A percentile compares a stretch with the other conserved stretches of the same genome.
Conservation (phyloP, 92 coral and sea anemone species). For the Porites lobata region DNA sequence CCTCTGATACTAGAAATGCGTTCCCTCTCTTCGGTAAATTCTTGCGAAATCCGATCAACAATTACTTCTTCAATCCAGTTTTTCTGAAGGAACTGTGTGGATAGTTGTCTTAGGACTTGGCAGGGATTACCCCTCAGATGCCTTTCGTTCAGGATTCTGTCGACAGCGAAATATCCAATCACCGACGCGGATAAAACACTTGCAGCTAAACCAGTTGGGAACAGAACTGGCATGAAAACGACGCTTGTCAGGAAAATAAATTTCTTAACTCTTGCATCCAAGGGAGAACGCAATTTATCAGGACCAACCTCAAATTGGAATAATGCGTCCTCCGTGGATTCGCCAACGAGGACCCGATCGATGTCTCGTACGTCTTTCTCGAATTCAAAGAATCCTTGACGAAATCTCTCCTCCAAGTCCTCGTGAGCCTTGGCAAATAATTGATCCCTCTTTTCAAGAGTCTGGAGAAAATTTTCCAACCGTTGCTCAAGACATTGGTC, state of each 20-base stretch:
- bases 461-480: not conserved
- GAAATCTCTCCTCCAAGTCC: conserved; percentile 7
- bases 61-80: not conserved
- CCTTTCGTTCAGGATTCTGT: not conserved
- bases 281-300: not conserved
- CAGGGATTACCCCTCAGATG: not conserved
- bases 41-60: not conserved
- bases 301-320: not conserved
- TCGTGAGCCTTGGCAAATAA: not conserved
- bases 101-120: not conserved
- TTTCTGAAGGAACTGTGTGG: conserved; percentile 2
- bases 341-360: conserved; percentile 19
- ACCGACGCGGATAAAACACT: conserved; percentile 33
- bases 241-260: not conserved
- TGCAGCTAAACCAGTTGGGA: conserved; percentile 31
- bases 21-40: conserved; percentile 18
- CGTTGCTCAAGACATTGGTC: conserved; percentile 8
- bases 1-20: conserved; percentile 20
- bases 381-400: conserved; percentile 18
- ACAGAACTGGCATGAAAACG: conserved; percentile 9
- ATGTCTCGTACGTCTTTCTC: conserved; percentile 20
- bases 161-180: not conserved
- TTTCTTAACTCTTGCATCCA: conserved; percentile 17
- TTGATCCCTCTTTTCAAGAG: conserved; percentile 15
- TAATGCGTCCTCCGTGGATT: not conserved